phyloP scores from a whole-genome alignment of 2,113 vertebrate species.

The Chaetodon trifascialis region DNA sequence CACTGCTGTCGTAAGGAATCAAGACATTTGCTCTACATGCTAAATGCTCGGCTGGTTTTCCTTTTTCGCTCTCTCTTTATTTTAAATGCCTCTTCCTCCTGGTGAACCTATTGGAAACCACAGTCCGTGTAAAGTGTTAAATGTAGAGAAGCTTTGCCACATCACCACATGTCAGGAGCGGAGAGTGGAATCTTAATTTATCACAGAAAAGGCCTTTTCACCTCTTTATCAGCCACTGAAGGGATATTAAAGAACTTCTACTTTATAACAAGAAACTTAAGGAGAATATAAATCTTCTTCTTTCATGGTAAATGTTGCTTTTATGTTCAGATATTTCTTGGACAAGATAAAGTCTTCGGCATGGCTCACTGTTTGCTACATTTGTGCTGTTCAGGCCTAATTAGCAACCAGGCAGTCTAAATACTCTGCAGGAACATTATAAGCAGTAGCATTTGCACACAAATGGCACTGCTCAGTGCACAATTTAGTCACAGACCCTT shows the following conservation, averaged over 20 bases:
- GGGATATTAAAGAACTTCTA: constrained; percentile 11
- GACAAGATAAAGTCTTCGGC: constrained; percentile 27
- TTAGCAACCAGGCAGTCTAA: not conserved
- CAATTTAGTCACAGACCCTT: constrained; percentile 4
- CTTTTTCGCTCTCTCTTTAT: not conserved
- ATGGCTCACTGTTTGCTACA: not conserved
- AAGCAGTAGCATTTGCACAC: constrained; percentile 5
- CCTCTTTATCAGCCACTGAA: constrained; percentile 54
- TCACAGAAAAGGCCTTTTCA: constrained; percentile 49
- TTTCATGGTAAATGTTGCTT: constrained; percentile 37
- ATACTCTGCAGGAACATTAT: not conserved
- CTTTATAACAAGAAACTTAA: constrained; percentile 27
- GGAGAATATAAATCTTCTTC: constrained; percentile 37
- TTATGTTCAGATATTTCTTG: constrained; percentile 16
- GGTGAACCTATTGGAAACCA: constrained; percentile 52
- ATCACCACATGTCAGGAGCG: constrained; percentile 58
- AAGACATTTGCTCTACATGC: constrained; percentile 63
- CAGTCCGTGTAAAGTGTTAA: constrained; percentile 58
- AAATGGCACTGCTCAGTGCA: not conserved
- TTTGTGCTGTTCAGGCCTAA: not conserved
- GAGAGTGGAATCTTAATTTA: constrained; percentile 67
- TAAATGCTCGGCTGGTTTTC: constrained; percentile 62
- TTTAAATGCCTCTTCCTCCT: constrained; percentile 45
- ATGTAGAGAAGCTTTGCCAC: constrained; percentile 42
- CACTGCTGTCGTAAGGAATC: constrained; percentile 5